Evolutionary conservation across 2,888 invertebrate species (phyloP).

Genomic region (Drosophila yooni): DNA sequence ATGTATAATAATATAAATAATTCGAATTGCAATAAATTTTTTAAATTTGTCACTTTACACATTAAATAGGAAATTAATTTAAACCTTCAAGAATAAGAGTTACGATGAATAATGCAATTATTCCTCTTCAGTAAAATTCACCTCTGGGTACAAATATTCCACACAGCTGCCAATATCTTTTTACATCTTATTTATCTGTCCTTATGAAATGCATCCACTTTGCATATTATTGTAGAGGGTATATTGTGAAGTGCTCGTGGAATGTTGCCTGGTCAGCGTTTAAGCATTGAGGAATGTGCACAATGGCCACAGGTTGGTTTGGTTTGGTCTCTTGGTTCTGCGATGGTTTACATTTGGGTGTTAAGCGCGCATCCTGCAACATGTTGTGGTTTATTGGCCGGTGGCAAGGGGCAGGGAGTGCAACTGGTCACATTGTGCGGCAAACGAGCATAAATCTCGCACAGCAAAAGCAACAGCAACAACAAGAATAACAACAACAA

Average conservation of each 20-base stretch:
- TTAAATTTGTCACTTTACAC: neutral
- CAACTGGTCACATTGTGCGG: constrained; percentile 46
- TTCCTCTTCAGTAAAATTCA: neutral
- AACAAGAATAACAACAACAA: constrained; percentile 41
- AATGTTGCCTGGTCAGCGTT: constrained; percentile 49
- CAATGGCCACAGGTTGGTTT: constrained; percentile 62
- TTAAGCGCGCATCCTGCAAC: constrained; percentile 65
- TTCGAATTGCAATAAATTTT: neutral
- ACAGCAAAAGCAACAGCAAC: constrained; percentile 49
- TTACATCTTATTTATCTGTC: no score
- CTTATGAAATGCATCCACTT: neutral
- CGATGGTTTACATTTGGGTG: constrained; percentile 49
- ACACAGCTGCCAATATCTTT: neutral
- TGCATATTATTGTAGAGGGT: constrained; percentile 14
- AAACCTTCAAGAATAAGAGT: neutral
- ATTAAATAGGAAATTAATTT: neutral
- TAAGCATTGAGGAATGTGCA: constrained; percentile 55
- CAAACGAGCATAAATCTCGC: constrained; percentile 62
- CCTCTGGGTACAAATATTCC: neutral
- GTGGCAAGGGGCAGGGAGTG: neutral
- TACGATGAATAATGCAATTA: neutral
- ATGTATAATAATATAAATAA: neutral
- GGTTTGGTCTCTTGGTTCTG: constrained; percentile 32
- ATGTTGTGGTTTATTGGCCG: constrained; percentile 65
- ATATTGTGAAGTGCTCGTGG: constrained; percentile 35